phyloP scores from a whole-genome alignment of 1,140 invertebrate genomes.

The Pseudomyrmex cubaensis region DNA sequence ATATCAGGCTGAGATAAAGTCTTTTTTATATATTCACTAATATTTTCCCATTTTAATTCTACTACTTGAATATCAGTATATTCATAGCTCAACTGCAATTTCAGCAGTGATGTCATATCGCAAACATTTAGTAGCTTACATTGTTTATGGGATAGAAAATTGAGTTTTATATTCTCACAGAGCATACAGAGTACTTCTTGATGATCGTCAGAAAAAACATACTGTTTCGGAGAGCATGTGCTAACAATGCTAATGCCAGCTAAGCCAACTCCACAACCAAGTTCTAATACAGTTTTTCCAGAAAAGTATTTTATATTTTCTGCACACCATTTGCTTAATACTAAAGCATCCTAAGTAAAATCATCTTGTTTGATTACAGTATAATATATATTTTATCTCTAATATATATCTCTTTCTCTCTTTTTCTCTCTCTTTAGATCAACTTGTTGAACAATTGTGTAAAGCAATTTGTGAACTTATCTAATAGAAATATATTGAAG shows the following conservation, averaged over 20 bases:
- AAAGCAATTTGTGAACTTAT: background rate
- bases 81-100: conserved; percentile 66
- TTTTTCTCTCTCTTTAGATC: too few species aligned
- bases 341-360: conserved; percentile 44
- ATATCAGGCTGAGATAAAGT: conserved; percentile 79
- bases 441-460: background rate
- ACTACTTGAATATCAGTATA: conserved; percentile 78
- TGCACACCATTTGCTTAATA: conserved; percentile 86
- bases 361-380: background rate
- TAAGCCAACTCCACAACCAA: conserved; percentile 87
- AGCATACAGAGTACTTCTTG: conserved; percentile 83
- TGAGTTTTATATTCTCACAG: conserved; percentile 83
- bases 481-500: background rate
- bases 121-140: conserved; percentile 17
- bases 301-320: conserved; percentile 79
- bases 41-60: conserved; percentile 85
- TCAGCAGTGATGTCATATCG: conserved; percentile 42
- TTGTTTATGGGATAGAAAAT: conserved; percentile 71
- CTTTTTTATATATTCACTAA: conserved; percentile 73
- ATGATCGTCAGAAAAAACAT: conserved; percentile 86
- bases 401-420: too few species aligned
- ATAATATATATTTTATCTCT: background rate
- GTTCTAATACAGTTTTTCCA: conserved; percentile 85
- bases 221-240: conserved; percentile 83
- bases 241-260: conserved; percentile 84